phyloP scores from a whole-genome alignment of 2,797 vertebrate species.

The Huso huso region DNA sequence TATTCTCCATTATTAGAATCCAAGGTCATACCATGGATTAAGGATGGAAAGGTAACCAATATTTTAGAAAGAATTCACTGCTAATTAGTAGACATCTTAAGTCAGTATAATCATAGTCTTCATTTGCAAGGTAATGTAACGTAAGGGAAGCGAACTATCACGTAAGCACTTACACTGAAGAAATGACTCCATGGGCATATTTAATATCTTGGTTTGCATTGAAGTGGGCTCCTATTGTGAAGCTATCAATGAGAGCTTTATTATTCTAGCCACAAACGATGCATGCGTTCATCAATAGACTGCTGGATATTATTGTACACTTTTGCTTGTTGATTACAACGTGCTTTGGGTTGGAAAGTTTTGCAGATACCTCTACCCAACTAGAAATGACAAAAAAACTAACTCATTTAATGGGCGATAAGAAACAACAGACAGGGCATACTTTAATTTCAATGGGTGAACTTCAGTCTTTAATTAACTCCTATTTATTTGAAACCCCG shows the following conservation, averaged over 20 bases:
- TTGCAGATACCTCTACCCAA: conserved; percentile 18
- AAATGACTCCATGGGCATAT: conserved; percentile 47
- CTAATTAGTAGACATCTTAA: conserved; percentile 50
- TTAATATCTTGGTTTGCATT: conserved; percentile 43
- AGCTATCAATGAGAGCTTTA: conserved; percentile 40
- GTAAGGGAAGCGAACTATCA: conserved; percentile 29
- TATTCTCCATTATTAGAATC: conserved; percentile 60
- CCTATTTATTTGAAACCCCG: too few relatives aligned
- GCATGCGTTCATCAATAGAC: conserved; percentile 21
- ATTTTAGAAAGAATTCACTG: conserved; percentile 46
- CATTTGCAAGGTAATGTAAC: conserved; percentile 31
- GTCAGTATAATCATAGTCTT: conserved; percentile 50
- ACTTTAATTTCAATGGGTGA: too few relatives aligned
- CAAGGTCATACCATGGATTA: conserved; percentile 71
- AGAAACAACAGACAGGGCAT: too few relatives aligned
- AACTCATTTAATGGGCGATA: too few relatives aligned
- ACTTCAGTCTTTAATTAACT: too few relatives aligned
- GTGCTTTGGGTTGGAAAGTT: conserved; percentile 17
- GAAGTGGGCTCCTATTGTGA: conserved; percentile 43
- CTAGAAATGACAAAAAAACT: too few relatives aligned
- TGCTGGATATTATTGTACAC: conserved; percentile 43
- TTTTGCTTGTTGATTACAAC: conserved; percentile 3
- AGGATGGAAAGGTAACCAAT: conserved; percentile 55
- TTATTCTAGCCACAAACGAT: conserved; percentile 25
- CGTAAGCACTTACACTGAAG: conserved; percentile 48